Evolutionary conservation across 2,888 invertebrate species (phyloP).

Genomic region (Tetropium fuscum): DNA sequence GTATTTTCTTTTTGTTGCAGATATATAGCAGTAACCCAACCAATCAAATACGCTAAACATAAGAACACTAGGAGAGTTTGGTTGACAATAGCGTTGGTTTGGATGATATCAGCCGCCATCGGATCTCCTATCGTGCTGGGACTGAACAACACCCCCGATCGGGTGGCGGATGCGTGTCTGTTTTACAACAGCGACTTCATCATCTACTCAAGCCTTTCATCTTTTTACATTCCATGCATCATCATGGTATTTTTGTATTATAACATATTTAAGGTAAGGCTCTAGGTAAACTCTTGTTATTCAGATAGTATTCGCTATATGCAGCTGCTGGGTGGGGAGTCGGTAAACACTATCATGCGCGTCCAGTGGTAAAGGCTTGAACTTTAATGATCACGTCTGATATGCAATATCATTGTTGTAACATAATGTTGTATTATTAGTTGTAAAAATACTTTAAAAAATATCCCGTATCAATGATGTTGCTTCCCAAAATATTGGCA

Average conservation of each 20-base stretch:
- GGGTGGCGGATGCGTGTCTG: slow-evolving; percentile 87
- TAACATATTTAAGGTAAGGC: slow-evolving; percentile 93
- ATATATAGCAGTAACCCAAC: slow-evolving; percentile 98
- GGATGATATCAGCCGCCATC: slow-evolving; percentile 95
- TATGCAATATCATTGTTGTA: no score
- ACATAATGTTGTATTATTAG: no score
- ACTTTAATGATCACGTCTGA: no score
- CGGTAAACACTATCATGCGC: no score
- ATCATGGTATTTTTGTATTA: slow-evolving; percentile 99
- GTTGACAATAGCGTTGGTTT: slow-evolving; percentile 94
- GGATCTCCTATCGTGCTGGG: slow-evolving; percentile 97
- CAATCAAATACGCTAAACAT: slow-evolving; percentile 99
- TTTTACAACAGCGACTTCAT: slow-evolving; percentile 99
- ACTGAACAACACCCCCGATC: slow-evolving; percentile 91
- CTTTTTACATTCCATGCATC: slow-evolving; percentile 98
- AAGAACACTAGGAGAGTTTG: slow-evolving; percentile 95
- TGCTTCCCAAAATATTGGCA: no score
- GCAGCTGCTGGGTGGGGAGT: no score
- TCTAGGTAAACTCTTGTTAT: no score
- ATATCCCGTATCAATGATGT: no score
- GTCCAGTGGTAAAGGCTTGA: no score
- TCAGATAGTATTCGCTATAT: no score
- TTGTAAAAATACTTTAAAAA: no score
- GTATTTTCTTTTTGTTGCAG: slow-evolving; percentile 69
- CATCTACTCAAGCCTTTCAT: slow-evolving; percentile 96